Evolutionary conservation across 2,113 vertebrate species (phyloP), one percentile per base, ranked within the genome.

Genomic region (Chloroceryle aenea): DNA sequence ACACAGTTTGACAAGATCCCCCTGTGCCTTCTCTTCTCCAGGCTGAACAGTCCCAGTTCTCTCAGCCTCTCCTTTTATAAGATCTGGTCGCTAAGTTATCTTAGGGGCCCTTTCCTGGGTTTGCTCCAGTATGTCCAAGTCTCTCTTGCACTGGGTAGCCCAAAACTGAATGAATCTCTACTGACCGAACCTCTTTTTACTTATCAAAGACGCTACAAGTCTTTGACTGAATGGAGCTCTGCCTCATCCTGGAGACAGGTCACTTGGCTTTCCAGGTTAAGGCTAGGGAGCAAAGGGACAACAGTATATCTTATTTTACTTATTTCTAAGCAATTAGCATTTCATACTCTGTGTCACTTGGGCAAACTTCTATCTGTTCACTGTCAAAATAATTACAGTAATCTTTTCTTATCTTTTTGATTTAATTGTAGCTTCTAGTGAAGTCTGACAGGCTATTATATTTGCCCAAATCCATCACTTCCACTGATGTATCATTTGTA

Each of bases 381-480:
- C 69, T 82, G 84, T 94, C 88, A 95, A 87, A 97, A 95, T 89
- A 97, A 93, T 92, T 95, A 79, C 56, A 89, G 78, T 81, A 90
- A 91, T 62, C 45, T 69, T n/a, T 64, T 78, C 52, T 95, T 93
- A 90, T 74, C 84, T 85, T 96, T 95, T 96, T 84, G 71, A 87
- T 74, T 86, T 92, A 97, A 96, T 73, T 87, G 64, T 55, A 94
- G 75, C 59, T 93, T 82, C 92, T 63, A 50, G 73, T 89, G 92
- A 95, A 92, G 73, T 85, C 81, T 78, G 85, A 92, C 17, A 94
- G 87, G n/a, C 48, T 94, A 91, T 95, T 95, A 68, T 89, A 82
- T 89, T 96, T 88, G 79, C 88, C 93, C 78, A 96, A 93, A 95
- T 90, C 76, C 59, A 92, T 87, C 90, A 75, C 66, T 96, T 96